Conservation (phyloP, 2,888 invertebrate species). For the Neocrepidodera transversa region DNA sequence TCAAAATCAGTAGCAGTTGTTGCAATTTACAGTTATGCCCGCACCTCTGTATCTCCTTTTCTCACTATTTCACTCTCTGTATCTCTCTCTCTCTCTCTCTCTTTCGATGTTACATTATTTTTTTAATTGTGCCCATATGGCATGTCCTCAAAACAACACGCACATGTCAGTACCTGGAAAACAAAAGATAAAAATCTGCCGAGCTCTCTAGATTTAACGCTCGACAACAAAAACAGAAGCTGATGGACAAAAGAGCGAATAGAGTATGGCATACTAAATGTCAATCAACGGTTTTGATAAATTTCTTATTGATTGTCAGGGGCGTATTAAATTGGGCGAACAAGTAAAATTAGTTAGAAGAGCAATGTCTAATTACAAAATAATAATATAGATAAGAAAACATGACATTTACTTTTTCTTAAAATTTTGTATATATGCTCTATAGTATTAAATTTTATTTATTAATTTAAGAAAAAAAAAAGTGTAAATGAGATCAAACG, state of each 20-base stretch:
- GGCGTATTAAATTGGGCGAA: no score
- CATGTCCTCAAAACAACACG: slow-evolving; percentile 19
- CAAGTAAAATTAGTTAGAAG: background rate
- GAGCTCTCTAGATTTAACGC: slow-evolving; percentile 25
- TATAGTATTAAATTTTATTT: no score
- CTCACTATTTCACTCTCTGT: background rate
- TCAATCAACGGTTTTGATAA: slow-evolving; percentile 35
- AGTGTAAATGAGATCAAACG: no score
- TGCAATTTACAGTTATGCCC: slow-evolving; percentile 2
- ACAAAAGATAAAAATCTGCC: slow-evolving; percentile 28
- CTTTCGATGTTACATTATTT: background rate
- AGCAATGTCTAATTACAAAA: background rate
- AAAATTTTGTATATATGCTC: no score
- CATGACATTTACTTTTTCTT: no score
- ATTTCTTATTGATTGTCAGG: slow-evolving; percentile 28
- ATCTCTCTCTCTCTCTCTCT: background rate
- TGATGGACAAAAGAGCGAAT: slow-evolving; percentile 30
- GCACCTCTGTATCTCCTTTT: background rate
- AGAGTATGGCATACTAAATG: slow-evolving; percentile 26
- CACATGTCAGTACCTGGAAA: slow-evolving; percentile 20
- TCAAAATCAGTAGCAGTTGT: background rate
- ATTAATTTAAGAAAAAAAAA: no score
- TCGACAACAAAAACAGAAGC: slow-evolving; percentile 30
- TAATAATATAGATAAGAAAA: no score
- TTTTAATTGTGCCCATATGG: slow-evolving; percentile 20